Evolutionary conservation across 35 echinoderm and acorn worm genomes (phyloP).

Genomic region (Apostichopus parvimensis): DNA sequence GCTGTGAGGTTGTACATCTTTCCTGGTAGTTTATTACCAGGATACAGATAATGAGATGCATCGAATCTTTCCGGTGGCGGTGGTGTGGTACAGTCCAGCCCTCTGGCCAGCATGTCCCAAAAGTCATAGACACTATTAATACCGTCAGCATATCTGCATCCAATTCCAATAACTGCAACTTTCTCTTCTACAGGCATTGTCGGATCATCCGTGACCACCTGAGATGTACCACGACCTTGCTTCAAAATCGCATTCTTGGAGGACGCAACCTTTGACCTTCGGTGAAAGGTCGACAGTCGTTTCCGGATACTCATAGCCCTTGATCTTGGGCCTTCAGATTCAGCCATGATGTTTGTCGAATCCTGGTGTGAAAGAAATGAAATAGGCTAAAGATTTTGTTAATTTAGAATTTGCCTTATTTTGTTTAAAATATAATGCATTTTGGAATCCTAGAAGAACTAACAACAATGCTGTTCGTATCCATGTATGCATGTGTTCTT

Average conservation of each 20-base stretch:
- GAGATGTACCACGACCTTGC: conserved; percentile 16
- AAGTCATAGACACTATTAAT: conserved; percentile 74
- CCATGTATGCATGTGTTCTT: too few relatives aligned
- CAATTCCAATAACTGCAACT: conserved; percentile 93
- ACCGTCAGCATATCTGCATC: conserved; percentile 95
- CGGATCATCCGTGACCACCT: conserved; percentile 61
- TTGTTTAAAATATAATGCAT: too few relatives aligned
- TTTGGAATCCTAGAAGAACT: too few relatives aligned
- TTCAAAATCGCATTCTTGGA: background rate
- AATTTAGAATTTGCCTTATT: too few relatives aligned
- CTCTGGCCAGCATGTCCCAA: conserved; percentile 92
- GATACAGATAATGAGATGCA: conserved; percentile 85
- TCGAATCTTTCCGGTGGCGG: conserved; percentile 88
- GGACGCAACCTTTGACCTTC: conserved; percentile 4
- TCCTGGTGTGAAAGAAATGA: background rate
- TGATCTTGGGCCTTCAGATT: background rate
- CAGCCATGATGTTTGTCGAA: background rate
- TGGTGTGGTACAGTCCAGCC: conserved; percentile 81
- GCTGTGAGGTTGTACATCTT: conserved; percentile 96
- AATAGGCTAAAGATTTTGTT: too few relatives aligned
- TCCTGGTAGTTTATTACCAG: conserved; percentile 79
- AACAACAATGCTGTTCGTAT: too few relatives aligned
- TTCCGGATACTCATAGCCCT: conserved; percentile 37
- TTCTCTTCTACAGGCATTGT: conserved; percentile 71
- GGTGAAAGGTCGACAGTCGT: conserved; percentile 10